Evolutionary conservation across 1,140 invertebrate genomes (phyloP), one percentile per base, ranked within the genome.

Genomic region (Hyles vespertilio): DNA sequence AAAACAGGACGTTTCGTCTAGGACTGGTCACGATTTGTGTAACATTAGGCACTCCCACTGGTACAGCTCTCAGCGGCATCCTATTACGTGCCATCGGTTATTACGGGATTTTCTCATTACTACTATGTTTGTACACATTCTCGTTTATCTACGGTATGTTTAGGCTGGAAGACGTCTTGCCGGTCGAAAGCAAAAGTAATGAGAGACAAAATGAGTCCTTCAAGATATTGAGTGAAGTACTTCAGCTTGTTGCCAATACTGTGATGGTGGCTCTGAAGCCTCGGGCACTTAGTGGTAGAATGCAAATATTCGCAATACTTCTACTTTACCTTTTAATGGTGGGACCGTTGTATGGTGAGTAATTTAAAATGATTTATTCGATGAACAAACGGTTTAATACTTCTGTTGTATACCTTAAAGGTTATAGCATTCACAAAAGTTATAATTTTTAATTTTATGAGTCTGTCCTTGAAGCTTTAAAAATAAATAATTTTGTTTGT

Each of bases 1-100:
- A 92, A 65, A 91, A 91, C 67, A 88, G 92, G 32, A 91, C 92
- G 3, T 89, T 92, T 62, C 84, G 92, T 40, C 80, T 92, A 50
- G 91, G 91, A 6, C 77, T 91, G 6, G 89, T 89, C 2, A 87
- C 89, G 36, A 87, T 91, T 59, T 86, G 89, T 69, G 75, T 85
- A 3, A 90, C 79, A 53, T 76, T 89, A 46, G 87, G 89, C 11
- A 87, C 89, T 32, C 87, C 87, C 0, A 72, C 81, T 0, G 87
- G 87, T n/a, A 88, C 86, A 2, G 84, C 79, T 32, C 59, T 89
- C 12, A 89, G 86, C 72, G 86, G 87, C 9, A 71, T 88, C 33
- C 57, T 86, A 11, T 69, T 86, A 56, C 63, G 68, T 46, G 55
- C 66, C 5, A 44, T 87, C 5, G 87, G 87, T 2, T 89, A 87